These are phyloP conservation scores for Volucella bombylans DNA, from an alignment of 2,888 invertebrate species.

Conservation along the genomic window DNA sequence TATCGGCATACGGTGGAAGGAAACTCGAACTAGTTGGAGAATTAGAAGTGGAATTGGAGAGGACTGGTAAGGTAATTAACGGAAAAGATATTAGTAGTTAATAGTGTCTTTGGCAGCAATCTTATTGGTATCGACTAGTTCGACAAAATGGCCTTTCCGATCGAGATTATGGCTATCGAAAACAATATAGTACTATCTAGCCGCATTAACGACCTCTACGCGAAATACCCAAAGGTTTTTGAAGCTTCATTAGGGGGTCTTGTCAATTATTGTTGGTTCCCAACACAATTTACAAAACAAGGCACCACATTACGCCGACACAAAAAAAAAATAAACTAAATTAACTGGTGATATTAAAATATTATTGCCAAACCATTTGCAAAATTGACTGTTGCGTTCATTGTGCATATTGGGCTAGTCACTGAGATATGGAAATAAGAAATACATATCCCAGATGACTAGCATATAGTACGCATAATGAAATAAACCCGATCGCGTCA, in stretches of 20 bases:
- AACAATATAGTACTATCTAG: not conserved
- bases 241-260: slow-evolving; percentile 27
- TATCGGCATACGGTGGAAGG: slow-evolving; percentile 10
- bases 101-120: slow-evolving; percentile 3
- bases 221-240: slow-evolving; percentile 19
- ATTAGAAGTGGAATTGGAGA: slow-evolving; percentile 4
- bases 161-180: slow-evolving; percentile 12
- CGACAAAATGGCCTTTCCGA: slow-evolving; percentile 16
- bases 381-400: too few relatives aligned
- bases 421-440: too few relatives aligned
- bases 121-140: slow-evolving; percentile 29
- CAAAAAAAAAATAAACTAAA: too few relatives aligned
- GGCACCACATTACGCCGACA: too few relatives aligned
- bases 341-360: too few relatives aligned
- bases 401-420: too few relatives aligned
- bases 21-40: slow-evolving; percentile 4
- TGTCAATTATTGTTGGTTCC: slow-evolving; percentile 19
- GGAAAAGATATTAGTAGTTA: slow-evolving; percentile 19
- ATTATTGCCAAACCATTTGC: too few relatives aligned
- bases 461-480: too few relatives aligned
- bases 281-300: too few relatives aligned
- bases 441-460: too few relatives aligned
- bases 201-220: slow-evolving; percentile 15
- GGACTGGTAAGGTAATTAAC: not conserved
- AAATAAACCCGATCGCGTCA: too few relatives aligned